A percentile compares a stretch with the other conserved stretches of the same genome.
Conservation (phyloP, 35 echinoderm and acorn worm genomes). For the Strongylocentrotus purpuratus region DNA sequence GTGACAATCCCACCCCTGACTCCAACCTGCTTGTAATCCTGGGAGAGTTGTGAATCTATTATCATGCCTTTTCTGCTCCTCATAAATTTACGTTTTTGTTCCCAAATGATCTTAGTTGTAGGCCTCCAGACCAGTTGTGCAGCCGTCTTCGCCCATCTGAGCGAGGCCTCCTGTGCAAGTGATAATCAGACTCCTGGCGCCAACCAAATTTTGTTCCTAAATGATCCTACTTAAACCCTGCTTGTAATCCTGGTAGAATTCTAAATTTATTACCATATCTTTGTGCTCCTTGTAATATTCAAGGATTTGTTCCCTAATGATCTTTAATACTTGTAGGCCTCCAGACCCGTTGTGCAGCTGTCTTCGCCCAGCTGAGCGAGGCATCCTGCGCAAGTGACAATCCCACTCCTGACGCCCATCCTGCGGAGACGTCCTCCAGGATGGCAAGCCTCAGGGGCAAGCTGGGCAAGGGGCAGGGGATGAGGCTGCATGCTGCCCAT, state of each 20-base stretch:
- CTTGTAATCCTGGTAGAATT: too few species aligned
- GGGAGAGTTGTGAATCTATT: too few species aligned
- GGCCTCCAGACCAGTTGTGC: constrained; percentile 86
- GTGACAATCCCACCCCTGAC: too few species aligned
- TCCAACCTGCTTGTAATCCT: too few species aligned
- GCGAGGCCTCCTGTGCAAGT: constrained; percentile 80
- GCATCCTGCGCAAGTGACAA: constrained; percentile 80
- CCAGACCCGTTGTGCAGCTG: constrained; percentile 78
- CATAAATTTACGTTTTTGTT: too few species aligned
- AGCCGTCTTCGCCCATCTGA: constrained; percentile 82
- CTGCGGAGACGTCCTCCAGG: background rate
- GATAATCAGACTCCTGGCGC: constrained; percentile 57
- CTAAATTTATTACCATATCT: background rate
- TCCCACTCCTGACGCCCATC: constrained; percentile 43
- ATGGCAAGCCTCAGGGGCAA: constrained; percentile 57
- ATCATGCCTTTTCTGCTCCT: too few species aligned
- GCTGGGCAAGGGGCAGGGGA: constrained; percentile 67
- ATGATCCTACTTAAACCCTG: background rate
- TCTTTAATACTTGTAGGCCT: constrained; percentile 63
- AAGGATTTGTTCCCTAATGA: background rate
- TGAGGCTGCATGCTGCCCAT: constrained; percentile 92
- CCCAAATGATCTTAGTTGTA: constrained; percentile 13
- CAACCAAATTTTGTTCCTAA: background rate
- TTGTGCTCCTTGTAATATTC: background rate
- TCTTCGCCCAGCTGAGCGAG: constrained; percentile 87